These are phyloP conservation scores for Erebia aethiops DNA, from an alignment of 2,888 invertebrate species.

Conservation along the genomic window DNA sequence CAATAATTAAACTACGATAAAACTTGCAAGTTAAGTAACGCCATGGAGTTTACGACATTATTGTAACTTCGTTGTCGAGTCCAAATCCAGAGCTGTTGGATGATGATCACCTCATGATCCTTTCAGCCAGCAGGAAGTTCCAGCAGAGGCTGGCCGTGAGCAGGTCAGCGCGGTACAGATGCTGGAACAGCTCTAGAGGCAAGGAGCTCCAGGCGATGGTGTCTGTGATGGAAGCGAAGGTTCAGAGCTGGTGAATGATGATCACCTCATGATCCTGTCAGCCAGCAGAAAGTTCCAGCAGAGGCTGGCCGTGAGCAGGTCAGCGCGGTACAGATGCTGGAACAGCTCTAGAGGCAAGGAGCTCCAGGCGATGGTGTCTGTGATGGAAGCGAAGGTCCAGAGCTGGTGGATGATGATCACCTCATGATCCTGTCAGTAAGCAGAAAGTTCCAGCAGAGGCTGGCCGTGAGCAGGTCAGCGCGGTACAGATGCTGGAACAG, in stretches of 20 bases:
- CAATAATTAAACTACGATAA: no score
- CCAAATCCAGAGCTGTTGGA: background rate
- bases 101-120: conserved; percentile 88
- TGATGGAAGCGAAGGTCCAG: background rate
- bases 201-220: conserved; percentile 78
- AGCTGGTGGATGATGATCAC: conserved; percentile 38
- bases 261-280: conserved; percentile 93
- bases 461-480: conserved; percentile 98
- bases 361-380: no score
- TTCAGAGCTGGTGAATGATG: background rate
- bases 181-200: conserved; percentile 97
- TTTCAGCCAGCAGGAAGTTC: conserved; percentile 97
- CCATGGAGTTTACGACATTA: no score
- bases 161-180: conserved; percentile 98
- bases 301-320: conserved; percentile 98
- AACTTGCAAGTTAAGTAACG: no score
- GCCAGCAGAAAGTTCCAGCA: conserved; percentile 98
- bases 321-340: no score
- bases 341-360: conserved; percentile 98
- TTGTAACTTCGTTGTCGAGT: no score
- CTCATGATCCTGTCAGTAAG: conserved; percentile 97
- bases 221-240: no score
- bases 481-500: conserved; percentile 86
- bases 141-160: conserved; percentile 99
- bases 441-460: conserved; percentile 97